These are phyloP conservation scores for Hydraecia micacea DNA, from an alignment of 2,888 invertebrate species.

Conservation along the genomic window DNA sequence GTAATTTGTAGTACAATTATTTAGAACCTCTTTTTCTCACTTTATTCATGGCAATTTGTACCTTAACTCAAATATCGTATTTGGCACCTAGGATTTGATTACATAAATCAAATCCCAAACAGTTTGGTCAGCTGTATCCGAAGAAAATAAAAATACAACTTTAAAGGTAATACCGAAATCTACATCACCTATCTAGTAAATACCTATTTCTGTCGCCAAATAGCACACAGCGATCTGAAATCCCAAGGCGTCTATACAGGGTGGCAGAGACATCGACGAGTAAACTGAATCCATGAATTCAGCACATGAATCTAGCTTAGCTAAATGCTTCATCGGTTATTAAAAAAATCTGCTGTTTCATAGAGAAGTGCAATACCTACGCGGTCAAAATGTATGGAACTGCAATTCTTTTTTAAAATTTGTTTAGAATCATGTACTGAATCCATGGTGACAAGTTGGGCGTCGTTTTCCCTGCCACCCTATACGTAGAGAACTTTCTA, in stretches of 20 bases:
- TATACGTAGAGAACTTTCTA: background rate
- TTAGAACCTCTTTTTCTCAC: background rate
- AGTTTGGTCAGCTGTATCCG: background rate
- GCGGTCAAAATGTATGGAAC: no score
- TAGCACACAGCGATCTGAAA: background rate
- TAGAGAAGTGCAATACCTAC: no score
- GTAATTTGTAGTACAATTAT: background rate
- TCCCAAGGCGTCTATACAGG: no score
- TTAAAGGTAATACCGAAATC: background rate
- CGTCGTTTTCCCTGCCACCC: background rate
- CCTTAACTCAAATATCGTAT: background rate
- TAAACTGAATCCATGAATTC: background rate
- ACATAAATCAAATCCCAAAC: background rate
- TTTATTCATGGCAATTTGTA: background rate
- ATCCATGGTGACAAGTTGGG: background rate
- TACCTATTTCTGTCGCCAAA: background rate
- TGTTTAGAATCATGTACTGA: no score
- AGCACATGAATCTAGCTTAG: no score
- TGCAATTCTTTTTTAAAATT: no score
- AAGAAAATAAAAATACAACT: background rate
- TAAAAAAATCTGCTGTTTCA: no score
- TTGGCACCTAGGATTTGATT: background rate
- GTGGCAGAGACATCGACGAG: background rate
- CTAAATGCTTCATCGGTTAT: no score
- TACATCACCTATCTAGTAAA: background rate